Evolutionary conservation across 2,113 vertebrate genomes (phyloP).

Genomic region (Corythaixoides concolor): DNA sequence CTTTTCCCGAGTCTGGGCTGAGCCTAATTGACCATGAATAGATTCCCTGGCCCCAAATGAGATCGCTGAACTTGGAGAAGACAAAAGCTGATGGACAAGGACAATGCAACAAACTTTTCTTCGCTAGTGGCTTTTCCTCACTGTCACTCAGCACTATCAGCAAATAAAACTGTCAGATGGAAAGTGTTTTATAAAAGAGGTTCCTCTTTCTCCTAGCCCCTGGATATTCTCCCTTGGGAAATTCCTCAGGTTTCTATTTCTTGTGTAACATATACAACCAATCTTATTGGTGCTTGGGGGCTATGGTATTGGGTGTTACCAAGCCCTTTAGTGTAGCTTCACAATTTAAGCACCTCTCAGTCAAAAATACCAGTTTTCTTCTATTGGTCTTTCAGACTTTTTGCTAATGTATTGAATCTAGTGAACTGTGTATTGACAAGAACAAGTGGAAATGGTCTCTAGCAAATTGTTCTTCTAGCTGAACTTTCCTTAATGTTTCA

Average conservation of each 20-base stretch:
- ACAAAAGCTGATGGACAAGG: background rate
- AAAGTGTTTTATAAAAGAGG: background rate
- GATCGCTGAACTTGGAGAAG: background rate
- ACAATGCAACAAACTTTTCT: background rate
- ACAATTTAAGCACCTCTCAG: background rate
- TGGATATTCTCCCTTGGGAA: background rate
- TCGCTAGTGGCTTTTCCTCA: background rate
- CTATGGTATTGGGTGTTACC: background rate
- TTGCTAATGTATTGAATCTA: background rate
- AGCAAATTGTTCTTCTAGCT: conserved; percentile 39
- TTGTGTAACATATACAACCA: background rate
- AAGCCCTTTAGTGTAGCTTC: background rate
- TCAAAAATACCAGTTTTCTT: background rate
- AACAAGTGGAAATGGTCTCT: conserved; percentile 24
- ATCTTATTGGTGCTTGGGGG: background rate
- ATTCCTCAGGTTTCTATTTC: background rate
- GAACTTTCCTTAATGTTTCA: conserved; percentile 58
- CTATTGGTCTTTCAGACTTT: background rate
- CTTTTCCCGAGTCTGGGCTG: background rate
- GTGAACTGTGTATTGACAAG: background rate
- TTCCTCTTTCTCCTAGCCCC: background rate
- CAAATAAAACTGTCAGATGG: background rate
- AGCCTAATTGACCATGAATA: conserved; percentile 14
- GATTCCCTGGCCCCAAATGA: background rate
- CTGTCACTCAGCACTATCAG: background rate